phyloP scores from a whole-genome alignment of 2,888 invertebrate species.

The Thereva nobilitata region DNA sequence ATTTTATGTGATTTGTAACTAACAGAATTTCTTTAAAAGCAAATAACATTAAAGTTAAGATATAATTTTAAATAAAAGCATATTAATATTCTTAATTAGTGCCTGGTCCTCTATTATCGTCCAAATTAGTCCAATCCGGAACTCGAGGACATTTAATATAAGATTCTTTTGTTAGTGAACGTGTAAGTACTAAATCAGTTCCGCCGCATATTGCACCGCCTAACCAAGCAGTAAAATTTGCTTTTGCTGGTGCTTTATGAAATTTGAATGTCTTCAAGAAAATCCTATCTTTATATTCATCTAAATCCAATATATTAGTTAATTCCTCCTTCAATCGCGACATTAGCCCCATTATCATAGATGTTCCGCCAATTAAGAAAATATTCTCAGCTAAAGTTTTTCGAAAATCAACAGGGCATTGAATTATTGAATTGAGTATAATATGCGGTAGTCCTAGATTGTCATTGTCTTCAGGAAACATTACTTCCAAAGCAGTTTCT shows the following conservation, averaged over 20 bases:
- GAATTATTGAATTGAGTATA: conserved; percentile 78
- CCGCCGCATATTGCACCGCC: conserved; percentile 82
- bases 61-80: background rate
- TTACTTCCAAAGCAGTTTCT: conserved; percentile 80
- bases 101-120: conserved; percentile 51
- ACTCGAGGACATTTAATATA: conserved; percentile 72
- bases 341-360: conserved; percentile 81
- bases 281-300: conserved; percentile 66
- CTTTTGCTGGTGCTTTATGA: conserved; percentile 77
- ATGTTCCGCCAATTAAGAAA: conserved; percentile 84
- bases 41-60: too few relatives aligned
- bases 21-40: too few relatives aligned
- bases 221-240: conserved; percentile 84
- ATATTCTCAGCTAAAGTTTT: conserved; percentile 79
- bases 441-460: conserved; percentile 80
- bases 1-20: too few relatives aligned
- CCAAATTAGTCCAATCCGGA: conserved; percentile 75
- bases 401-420: conserved; percentile 83
- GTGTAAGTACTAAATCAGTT: conserved; percentile 71
- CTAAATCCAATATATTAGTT: conserved; percentile 64
- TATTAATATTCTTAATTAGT: background rate
- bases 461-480: conserved; percentile 85
- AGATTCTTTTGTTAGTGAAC: conserved; percentile 74
- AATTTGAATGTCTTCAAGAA: conserved; percentile 74
- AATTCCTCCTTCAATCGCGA: conserved; percentile 81